Conservation (phyloP, 1,140 invertebrate species). For the Drosophila cardini region DNA sequence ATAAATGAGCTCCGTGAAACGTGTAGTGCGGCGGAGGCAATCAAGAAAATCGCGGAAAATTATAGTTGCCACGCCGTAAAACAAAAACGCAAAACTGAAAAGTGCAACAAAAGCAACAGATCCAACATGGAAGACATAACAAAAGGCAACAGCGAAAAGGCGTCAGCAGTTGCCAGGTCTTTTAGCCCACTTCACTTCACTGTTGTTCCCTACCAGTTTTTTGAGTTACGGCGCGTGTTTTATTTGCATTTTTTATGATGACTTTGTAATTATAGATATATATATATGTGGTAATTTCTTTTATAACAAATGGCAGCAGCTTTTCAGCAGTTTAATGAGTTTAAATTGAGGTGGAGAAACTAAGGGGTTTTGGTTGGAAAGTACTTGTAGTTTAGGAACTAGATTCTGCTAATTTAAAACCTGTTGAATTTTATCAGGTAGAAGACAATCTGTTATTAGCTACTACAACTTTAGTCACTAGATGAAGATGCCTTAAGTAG, state of each 20-base stretch:
- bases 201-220: neutral
- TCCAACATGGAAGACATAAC: slow-evolving; percentile 21
- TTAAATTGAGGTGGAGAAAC: slow-evolving; percentile 45
- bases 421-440: too few species aligned
- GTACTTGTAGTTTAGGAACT: neutral
- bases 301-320: slow-evolving; percentile 23
- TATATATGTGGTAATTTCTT: slow-evolving; percentile 40
- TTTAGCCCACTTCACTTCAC: neutral
- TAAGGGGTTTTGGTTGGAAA: slow-evolving; percentile 6
- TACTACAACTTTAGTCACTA: too few species aligned
- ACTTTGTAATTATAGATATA: slow-evolving; percentile 10
- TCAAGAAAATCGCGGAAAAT: slow-evolving; percentile 79
- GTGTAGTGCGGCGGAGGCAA: slow-evolving; percentile 56
- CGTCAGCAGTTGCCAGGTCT: slow-evolving; percentile 35
- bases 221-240: slow-evolving; percentile 52
- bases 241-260: slow-evolving; percentile 56
- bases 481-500: too few species aligned
- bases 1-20: slow-evolving; percentile 75
- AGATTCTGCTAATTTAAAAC: too few species aligned
- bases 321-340: slow-evolving; percentile 50
- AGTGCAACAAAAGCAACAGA: slow-evolving; percentile 44
- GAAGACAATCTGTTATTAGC: too few species aligned
- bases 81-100: slow-evolving; percentile 51
- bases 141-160: slow-evolving; percentile 56
- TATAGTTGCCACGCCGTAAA: slow-evolving; percentile 71